Percentiles rank a stretch among this genome's conserved stretches.
Evolutionary conservation across 2,888 invertebrate genomes (phyloP).

Genomic region (Pocota personata): DNA sequence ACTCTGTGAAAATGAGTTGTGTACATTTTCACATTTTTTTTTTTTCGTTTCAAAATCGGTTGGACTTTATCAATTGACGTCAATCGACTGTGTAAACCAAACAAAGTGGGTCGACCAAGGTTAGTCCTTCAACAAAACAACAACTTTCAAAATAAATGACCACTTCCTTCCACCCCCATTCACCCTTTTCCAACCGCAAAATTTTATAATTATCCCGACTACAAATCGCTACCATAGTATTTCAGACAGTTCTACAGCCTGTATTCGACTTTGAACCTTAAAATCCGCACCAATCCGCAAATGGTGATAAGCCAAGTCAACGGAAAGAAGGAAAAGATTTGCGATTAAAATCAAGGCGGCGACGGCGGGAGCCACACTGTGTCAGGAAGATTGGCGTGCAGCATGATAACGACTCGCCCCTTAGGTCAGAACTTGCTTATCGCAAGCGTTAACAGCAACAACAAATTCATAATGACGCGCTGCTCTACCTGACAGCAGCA

Average conservation of each 20-base stretch:
- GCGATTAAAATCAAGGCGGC: constrained; percentile 22
- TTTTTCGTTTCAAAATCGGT: neutral
- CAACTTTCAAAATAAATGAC: constrained; percentile 19
- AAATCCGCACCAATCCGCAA: constrained; percentile 45
- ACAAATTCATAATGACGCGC: neutral
- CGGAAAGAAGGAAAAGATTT: neutral
- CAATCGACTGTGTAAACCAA: constrained; percentile 38
- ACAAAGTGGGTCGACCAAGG: constrained; percentile 60
- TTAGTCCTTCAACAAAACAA: constrained; percentile 55
- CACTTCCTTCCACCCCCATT: neutral
- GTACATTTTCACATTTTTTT: neutral
- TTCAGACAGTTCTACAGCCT: constrained; percentile 47
- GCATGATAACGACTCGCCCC: constrained; percentile 23
- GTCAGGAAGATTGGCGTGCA: neutral
- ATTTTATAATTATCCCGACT: constrained; percentile 4
- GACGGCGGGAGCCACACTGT: neutral
- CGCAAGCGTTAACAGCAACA: neutral
- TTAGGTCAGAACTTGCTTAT: constrained; percentile 44
- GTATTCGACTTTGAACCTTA: constrained; percentile 61
- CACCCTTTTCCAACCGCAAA: neutral
- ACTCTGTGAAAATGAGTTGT: neutral
- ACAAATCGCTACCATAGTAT: neutral
- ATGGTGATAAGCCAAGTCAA: constrained; percentile 1
- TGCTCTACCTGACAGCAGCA: neutral
- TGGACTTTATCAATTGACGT: constrained; percentile 70